Evolutionary conservation across 2,888 invertebrate genomes (phyloP).

Genomic region (Nymphalis urticae): DNA sequence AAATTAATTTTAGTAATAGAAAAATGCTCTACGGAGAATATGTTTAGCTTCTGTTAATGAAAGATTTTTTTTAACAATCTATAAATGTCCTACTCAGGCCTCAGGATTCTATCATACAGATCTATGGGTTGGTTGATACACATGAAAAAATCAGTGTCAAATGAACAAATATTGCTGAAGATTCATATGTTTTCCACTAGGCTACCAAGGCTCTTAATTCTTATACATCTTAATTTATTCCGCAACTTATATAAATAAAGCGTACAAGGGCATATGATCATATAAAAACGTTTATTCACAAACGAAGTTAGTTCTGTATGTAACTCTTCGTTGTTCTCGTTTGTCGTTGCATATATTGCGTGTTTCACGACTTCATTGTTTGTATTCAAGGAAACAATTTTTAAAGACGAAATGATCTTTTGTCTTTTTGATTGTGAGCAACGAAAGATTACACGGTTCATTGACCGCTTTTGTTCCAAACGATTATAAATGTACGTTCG

Average conservation of each 20-base stretch:
- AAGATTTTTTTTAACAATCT: too few relatives aligned
- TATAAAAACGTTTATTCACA: background rate
- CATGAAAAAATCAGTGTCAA: too few relatives aligned
- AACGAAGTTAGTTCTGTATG: background rate
- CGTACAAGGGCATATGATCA: background rate
- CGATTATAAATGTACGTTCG: background rate
- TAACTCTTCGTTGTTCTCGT: background rate
- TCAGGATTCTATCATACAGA: too few relatives aligned
- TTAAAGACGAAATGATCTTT: background rate
- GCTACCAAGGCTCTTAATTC: background rate
- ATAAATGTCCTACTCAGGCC: too few relatives aligned
- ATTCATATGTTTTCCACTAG: too few relatives aligned
- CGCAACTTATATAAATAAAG: slow-evolving; percentile 1
- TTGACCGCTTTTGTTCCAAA: slow-evolving; percentile 3
- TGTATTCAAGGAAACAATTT: background rate
- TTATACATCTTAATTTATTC: background rate
- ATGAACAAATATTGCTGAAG: too few relatives aligned
- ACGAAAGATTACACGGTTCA: slow-evolving; percentile 4
- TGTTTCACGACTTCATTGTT: background rate
- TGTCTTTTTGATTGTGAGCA: background rate
- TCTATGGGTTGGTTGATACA: too few relatives aligned
- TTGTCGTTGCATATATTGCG: background rate
- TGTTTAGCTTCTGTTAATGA: too few relatives aligned
- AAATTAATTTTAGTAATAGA: too few relatives aligned
- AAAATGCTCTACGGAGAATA: too few relatives aligned